These are phyloP conservation scores for Sesia apiformis DNA, from an alignment of 2,888 invertebrate species.

Conservation along the genomic window DNA sequence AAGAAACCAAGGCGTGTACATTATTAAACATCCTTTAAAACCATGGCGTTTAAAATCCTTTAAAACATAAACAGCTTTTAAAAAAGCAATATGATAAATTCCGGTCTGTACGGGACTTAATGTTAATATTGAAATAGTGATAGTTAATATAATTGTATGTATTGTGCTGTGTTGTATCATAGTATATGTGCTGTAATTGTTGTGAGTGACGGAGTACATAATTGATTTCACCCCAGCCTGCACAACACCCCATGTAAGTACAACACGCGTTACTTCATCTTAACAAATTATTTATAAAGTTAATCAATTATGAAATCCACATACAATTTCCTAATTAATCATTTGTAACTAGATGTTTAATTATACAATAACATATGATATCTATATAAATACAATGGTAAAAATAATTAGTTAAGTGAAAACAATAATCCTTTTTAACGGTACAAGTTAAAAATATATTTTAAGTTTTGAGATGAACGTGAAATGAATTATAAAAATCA, in stretches of 20 bases:
- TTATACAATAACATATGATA: no score
- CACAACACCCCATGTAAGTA: background rate
- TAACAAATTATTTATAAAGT: no score
- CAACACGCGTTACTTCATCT: background rate
- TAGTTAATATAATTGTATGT: background rate
- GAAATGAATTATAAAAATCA: no score
- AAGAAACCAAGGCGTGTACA: constrained; percentile 9
- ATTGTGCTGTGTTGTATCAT: background rate
- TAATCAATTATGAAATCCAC: no score
- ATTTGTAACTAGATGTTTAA: no score
- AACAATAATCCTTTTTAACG: no score
- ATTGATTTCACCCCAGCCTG: background rate
- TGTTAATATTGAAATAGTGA: background rate
- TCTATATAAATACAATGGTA: no score
- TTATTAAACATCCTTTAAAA: background rate
- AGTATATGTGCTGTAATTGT: background rate
- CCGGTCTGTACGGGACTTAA: background rate
- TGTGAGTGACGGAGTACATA: background rate
- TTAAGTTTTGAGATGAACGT: no score
- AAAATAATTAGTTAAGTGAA: no score
- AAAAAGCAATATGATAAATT: background rate
- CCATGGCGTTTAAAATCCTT: background rate
- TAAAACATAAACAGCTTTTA: background rate
- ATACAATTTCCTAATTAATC: no score
- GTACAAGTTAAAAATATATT: no score